Base-by-base conservation (phyloP, 2,113 vertebrate species). In the Ptychochromis oligacanthus region DNA sequence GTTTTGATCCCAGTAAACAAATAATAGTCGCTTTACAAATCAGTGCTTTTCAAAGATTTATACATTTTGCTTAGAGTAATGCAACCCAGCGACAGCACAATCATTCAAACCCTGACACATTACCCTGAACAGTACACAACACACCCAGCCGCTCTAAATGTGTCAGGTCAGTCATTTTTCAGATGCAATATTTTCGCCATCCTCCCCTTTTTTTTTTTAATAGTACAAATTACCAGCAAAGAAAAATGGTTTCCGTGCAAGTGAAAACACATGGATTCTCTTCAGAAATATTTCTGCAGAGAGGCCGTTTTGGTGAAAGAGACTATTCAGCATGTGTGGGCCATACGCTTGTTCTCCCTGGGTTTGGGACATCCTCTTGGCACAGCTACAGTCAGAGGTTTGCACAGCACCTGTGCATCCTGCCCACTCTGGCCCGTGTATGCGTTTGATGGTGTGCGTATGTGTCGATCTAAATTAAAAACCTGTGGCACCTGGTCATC, bases 261-360 rank as follows among this genome's bases (percentile, higher is more conserved):
- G 90, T 85, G 75, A 61, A 78, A 79, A 80, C 88, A 93, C 80
- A 28, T 89, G 89, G 87, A 65, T 77, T 46, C 43, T 1, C 82
- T 83, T 90, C 67, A 74, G 81, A 85, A 34, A 31, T 26, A 82
- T 36, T 85, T 86, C 64, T 76, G 61, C 57, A 65, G 57, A 77
- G 77, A 80, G 18, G n/a, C 75, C 64, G 36, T 81, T 88, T 88
- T 87, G n/a, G 5, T 36, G 46, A 72, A n/a, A 72, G 26, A 72
- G 46, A n/a, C 26, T 34, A 7, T n/a, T 34, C 87, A 82, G 56
- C 94, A 93, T 81, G 88, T 94, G 93, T 89, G 88, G 90, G 76
- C 88, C 90, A 78, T 86, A 55, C 81, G 75, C 40, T 65, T 40
- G 57, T 67, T 38, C 52, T 12, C 75, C 34, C 31, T 76, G 46